A percentile compares a stretch with the other conserved stretches of the same genome.
phyloP scores from a whole-genome alignment of 2,113 vertebrate genomes.

The Podilymbus podiceps region DNA sequence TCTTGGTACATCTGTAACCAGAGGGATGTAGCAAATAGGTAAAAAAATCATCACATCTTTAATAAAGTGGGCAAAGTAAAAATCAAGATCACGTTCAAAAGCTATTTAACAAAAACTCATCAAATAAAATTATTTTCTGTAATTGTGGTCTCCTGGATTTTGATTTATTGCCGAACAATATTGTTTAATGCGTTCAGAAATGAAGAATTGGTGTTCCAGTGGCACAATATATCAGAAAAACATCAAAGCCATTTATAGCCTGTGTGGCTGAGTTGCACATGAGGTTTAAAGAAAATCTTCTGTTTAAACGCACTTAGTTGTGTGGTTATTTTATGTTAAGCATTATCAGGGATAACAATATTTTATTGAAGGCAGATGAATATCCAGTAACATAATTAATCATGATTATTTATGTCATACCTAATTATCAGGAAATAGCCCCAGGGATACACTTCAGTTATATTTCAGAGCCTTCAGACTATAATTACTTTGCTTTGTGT shows the following conservation, averaged over 20 bases:
- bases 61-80: background rate
- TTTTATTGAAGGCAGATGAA: conserved; percentile 57
- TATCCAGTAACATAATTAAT: conserved; percentile 59
- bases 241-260: conserved; percentile 37
- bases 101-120: background rate
- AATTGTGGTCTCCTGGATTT: background rate
- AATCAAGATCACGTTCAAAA: conserved; percentile 4
- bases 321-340: background rate
- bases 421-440: conserved; percentile 58
- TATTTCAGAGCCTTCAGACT: conserved; percentile 56
- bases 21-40: background rate
- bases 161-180: conserved; percentile 16
- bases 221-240: background rate
- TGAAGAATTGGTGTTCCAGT: conserved; percentile 24
- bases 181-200: conserved; percentile 33
- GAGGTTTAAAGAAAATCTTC: conserved; percentile 40
- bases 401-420: conserved; percentile 60
- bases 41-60: background rate
- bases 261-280: background rate
- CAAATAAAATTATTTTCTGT: conserved; percentile 16
- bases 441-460: conserved; percentile 37
- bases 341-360: conserved; percentile 46
- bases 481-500: conserved; percentile 63
- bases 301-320: conserved; percentile 1
- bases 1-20: background rate